These are phyloP conservation scores for Caenorhabditis wallacei DNA, from an alignment of 2,888 invertebrate species.

Conservation along the genomic window DNA sequence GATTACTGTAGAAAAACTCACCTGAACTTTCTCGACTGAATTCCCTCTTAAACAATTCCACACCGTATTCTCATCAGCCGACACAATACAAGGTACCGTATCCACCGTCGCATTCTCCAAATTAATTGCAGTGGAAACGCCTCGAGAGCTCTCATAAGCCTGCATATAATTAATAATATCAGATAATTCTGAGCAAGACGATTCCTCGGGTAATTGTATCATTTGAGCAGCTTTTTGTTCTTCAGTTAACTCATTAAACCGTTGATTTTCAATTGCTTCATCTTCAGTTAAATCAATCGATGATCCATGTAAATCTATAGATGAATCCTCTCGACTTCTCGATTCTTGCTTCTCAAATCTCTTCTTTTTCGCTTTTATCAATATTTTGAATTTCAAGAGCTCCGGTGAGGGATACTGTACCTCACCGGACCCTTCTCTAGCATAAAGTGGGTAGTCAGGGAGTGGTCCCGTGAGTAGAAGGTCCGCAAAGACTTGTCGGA, in stretches of 20 bases:
- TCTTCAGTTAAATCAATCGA: conserved; percentile 59
- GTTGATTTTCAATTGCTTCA: conserved; percentile 52
- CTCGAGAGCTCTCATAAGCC: conserved; percentile 60
- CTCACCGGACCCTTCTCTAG: conserved; percentile 33
- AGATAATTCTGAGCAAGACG: conserved; percentile 70
- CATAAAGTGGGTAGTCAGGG: conserved; percentile 73
- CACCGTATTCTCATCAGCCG: conserved; percentile 61
- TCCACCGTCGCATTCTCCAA: conserved; percentile 48
- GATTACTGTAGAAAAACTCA: neutral
- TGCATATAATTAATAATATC: conserved; percentile 80
- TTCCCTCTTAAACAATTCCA: conserved; percentile 37
- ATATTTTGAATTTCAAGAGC: conserved; percentile 75
- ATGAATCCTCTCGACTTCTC: conserved; percentile 48
- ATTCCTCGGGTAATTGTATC: conserved; percentile 62
- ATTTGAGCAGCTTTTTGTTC: conserved; percentile 65
- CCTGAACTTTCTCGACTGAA: conserved; percentile 53
- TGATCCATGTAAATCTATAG: conserved; percentile 46
- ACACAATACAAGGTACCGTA: conserved; percentile 55
- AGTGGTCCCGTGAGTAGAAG: conserved; percentile 73
- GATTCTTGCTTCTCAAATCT: conserved; percentile 59
- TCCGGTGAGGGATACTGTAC: conserved; percentile 75
- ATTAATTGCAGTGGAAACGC: conserved; percentile 34
- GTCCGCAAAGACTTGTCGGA: conserved; percentile 76
- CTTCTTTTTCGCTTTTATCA: conserved; percentile 77
- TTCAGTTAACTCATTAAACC: conserved; percentile 62